Conservation (phyloP, 2,797 vertebrate genomes). For the Peromyscus nudipes region DNA sequence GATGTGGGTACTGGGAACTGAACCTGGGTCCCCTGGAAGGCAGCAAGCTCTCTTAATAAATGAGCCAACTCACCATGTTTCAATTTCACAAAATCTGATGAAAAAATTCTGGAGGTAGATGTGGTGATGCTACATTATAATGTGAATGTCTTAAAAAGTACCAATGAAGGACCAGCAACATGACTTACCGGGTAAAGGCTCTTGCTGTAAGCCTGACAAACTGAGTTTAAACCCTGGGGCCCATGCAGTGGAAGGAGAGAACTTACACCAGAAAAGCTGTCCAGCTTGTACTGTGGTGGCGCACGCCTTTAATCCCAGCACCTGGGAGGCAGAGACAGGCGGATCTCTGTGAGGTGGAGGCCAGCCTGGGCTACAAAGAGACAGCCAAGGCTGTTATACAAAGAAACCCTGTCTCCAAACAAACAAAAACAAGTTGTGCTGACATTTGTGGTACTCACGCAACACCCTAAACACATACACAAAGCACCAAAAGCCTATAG, state of each 20-base stretch:
- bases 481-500: not conserved
- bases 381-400: not conserved
- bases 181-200: not conserved
- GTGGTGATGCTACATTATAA: not conserved
- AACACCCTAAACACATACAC: not conserved
- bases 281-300: not conserved
- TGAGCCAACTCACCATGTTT: not conserved
- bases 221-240: not conserved
- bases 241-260: not conserved
- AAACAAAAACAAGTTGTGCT: not conserved
- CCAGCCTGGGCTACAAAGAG: not conserved
- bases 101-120: conserved; percentile 2
- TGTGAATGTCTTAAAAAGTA: conserved; percentile 22
- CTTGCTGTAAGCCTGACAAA: not conserved
- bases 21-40: not conserved
- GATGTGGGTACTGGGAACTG: not conserved
- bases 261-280: not conserved
- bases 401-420: not conserved
- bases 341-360: not conserved
- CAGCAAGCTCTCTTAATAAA: not conserved
- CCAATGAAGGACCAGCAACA: not conserved
- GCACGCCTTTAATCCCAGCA: not conserved
- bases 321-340: not conserved
- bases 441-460: not conserved
- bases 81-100: not conserved